Evolutionary conservation across 2,888 invertebrate species (phyloP), one percentile per base, ranked within the genome.

Genomic region (Agriopis aurantiaria): DNA sequence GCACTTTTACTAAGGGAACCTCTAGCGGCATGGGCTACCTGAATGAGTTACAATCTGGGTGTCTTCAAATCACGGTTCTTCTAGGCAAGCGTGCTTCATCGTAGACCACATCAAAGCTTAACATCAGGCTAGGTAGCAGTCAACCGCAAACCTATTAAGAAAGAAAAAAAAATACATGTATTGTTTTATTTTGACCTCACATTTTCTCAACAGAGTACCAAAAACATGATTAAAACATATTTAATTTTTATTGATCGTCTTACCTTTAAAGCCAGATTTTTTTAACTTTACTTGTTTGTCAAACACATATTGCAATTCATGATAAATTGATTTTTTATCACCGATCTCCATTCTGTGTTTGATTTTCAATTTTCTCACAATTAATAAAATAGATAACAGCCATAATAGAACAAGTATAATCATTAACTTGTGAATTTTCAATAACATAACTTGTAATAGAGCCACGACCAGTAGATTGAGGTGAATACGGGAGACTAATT

Each of bases 371-470:
- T 88, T 81, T 17, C 72, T 82, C 3, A 82, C 56, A 17, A 89
- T 79, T 3, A 84, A 81, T 12, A 87, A 52, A 40, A 87, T 71
- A 0, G 86, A 83, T 10, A 86, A 80, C 6, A 83, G 10, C 89
- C 88, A 90, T 67, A 89, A 77, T 0, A 81, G 14, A 6, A 82
- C 58, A 2, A 86, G 12, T 0, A 85, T n/a, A 6, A 65, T 40
- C 7, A 89, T 73, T 45, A 79, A 12, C 53, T 82, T 80, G 0
- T 79, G 0, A 6, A 73, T 46, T 57, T 74, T 82, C 49, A 61
- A 76, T 0, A 80, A 61, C 76, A 81, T 77, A 43, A 23, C 72
- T 46, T 17, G 49, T 51, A 49, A 3, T 2, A 55, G 6, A 55
- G 6, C 7, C 41, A 12, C 68, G 49, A 61, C 65, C 51, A 12